Conservation (phyloP, 1,140 invertebrate genomes). For the Tribolium castaneum region DNA sequence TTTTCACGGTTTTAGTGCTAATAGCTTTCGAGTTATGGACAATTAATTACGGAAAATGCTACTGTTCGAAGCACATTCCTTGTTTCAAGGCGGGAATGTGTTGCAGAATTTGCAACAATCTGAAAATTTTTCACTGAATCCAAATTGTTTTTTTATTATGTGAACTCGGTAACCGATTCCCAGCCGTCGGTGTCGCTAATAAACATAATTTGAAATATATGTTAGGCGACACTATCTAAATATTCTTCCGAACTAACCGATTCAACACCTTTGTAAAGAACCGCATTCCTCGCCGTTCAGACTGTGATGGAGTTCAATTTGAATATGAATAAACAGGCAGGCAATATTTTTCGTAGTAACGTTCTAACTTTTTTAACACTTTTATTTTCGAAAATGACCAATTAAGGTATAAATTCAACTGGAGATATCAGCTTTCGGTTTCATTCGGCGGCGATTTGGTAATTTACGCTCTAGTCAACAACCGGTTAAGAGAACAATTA, state of each 20-base stretch:
- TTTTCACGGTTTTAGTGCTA: neutral
- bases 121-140: neutral
- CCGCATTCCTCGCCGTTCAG: conserved; percentile 52
- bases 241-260: conserved; percentile 54
- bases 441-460: neutral
- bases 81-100: no score
- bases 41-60: neutral
- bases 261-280: conserved; percentile 57
- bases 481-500: neutral
- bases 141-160: neutral
- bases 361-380: conserved; percentile 4
- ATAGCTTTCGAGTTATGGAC: neutral
- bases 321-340: neutral
- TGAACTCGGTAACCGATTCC: neutral
- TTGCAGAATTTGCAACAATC: no score
- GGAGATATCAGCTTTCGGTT: neutral
- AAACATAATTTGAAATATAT: conserved; percentile 53
- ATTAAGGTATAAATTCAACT: conserved; percentile 6
- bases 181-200: conserved; percentile 1
- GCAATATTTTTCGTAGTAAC: neutral
- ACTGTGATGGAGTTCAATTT: conserved; percentile 37
- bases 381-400: conserved; percentile 9
- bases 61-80: neutral
- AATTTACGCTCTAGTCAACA: neutral
- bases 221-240: conserved; percentile 57